Conservation (phyloP, 2,113 vertebrate species). For the Microcebus ravelobensis region DNA sequence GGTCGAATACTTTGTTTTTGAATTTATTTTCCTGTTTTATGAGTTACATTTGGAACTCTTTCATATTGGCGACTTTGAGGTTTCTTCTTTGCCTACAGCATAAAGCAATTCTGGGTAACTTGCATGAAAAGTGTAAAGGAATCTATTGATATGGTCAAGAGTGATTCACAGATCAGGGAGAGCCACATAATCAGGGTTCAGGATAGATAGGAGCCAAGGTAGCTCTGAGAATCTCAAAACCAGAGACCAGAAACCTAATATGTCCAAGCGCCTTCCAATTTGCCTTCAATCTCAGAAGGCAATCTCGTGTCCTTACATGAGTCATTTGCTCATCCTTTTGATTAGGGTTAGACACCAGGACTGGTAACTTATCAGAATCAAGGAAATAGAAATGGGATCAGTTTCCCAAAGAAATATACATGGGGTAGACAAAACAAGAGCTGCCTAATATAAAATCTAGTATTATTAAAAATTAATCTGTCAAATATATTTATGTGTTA, state of each 20-base stretch:
- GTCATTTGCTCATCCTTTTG: not conserved
- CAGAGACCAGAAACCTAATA: not conserved
- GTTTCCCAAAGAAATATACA: not conserved
- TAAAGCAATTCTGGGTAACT: not conserved
- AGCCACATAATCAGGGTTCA: not conserved
- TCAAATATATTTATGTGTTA: not conserved
- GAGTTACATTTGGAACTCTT: not conserved
- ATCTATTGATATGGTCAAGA: not conserved
- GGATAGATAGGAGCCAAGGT: not conserved
- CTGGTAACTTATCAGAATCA: not conserved
- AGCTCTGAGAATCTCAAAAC: not conserved
- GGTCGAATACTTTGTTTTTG: not conserved
- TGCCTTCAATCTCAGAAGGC: not conserved
- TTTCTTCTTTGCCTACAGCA: not conserved
- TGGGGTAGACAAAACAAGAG: not conserved
- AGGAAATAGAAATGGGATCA: not conserved
- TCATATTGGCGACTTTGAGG: not conserved
- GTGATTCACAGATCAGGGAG: not conserved
- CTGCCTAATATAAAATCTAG: not conserved
- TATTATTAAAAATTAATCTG: not conserved
- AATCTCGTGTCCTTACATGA: not conserved
- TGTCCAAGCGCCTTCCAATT: not conserved
- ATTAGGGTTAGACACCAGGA: fast-evolving
- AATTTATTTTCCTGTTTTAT: not conserved
- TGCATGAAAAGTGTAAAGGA: not conserved